Conservation (phyloP, 2,797 vertebrate species). For the Mallotus villosus region DNA sequence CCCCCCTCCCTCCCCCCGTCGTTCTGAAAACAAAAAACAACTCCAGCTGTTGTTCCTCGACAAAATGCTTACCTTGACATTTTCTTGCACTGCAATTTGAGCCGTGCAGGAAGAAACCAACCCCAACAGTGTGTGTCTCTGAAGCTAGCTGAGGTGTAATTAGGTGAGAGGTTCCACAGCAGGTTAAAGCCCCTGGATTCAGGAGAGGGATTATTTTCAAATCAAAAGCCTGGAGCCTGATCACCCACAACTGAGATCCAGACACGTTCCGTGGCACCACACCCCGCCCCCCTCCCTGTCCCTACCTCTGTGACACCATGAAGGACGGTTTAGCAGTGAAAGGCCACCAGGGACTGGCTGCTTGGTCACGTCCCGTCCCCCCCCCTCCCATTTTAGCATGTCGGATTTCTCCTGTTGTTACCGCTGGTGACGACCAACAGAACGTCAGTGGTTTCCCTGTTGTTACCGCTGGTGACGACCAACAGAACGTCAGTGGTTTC, state of each 20-base stretch:
- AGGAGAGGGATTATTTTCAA: constrained; percentile 54
- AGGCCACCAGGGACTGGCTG: constrained; percentile 52
- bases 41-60: constrained; percentile 57
- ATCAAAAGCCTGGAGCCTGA: constrained; percentile 47
- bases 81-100: constrained; percentile 59
- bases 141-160: constrained; percentile 52
- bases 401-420: constrained; percentile 63
- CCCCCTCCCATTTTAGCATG: constrained; percentile 70
- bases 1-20: constrained; percentile 31
- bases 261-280: not conserved
- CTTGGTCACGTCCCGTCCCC: constrained; percentile 69
- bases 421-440: constrained; percentile 23
- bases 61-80: constrained; percentile 63
- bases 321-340: constrained; percentile 57
- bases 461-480: constrained; percentile 31
- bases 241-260: constrained; percentile 43
- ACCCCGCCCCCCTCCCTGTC: no score
- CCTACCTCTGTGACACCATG: constrained; percentile 33
- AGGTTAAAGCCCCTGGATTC: constrained; percentile 43
- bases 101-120: constrained; percentile 33
- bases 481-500: constrained; percentile 44
- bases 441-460: constrained; percentile 50
- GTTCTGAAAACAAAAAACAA: constrained; percentile 54
- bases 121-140: constrained; percentile 39
- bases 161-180: constrained; percentile 39